Percentiles rank a stretch among this genome's conserved stretches.
Conservation (phyloP, 1,140 invertebrate species). For the Cyphomyrmex costatus region DNA sequence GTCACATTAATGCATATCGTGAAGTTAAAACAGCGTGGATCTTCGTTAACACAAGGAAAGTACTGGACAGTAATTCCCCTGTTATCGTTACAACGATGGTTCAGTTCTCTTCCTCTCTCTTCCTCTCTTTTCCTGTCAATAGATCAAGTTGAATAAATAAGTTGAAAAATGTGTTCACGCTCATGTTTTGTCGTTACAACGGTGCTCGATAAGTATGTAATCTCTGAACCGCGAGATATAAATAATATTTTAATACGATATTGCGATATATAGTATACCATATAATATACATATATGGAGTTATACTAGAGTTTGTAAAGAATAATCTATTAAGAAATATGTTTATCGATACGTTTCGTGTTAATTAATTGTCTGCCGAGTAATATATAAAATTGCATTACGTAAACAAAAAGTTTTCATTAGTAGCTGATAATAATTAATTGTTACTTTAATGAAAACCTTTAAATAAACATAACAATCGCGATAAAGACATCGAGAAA, state of each 20-base stretch:
- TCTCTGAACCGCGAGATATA: slow-evolving; percentile 16
- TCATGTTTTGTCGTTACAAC: background rate
- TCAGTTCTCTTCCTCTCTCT: background rate
- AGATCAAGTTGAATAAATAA: slow-evolving; percentile 15
- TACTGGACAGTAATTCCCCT: background rate
- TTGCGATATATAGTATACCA: no score
- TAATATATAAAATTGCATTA: background rate
- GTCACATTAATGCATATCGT: slow-evolving; percentile 1
- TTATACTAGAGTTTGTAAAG: background rate
- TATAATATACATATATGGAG: background rate
- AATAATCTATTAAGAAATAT: slow-evolving; percentile 27
- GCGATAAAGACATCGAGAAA: background rate
- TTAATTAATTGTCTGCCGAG: background rate
- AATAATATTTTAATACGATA: slow-evolving; percentile 5
- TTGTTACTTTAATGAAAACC: no score
- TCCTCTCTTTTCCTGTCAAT: background rate
- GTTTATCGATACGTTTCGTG: background rate
- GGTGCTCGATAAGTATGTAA: slow-evolving; percentile 23
- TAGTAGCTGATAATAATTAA: background rate
- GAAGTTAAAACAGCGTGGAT: background rate
- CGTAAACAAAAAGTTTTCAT: background rate
- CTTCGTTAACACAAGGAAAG: slow-evolving; percentile 35
- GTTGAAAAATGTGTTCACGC: background rate
- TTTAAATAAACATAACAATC: background rate
- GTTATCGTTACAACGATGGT: background rate